Percentiles rank a stretch among this genome's conserved stretches.
Conservation (phyloP, 2,797 vertebrate genomes). For the Trematomus bernacchii region DNA sequence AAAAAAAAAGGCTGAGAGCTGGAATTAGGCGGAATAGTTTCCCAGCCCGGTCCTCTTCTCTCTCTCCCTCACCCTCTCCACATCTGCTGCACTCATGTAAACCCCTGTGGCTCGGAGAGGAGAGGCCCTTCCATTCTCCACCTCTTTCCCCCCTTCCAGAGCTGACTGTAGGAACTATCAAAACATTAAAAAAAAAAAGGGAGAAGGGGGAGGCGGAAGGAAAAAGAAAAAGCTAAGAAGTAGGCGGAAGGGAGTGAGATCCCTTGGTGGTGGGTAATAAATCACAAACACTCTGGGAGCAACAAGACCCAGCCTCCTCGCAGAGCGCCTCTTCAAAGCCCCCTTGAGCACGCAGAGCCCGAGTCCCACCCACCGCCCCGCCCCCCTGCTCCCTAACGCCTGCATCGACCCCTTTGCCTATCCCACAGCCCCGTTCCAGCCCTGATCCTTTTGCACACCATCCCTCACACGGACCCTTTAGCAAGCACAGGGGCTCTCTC, state of each 20-base stretch:
- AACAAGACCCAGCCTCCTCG: slow-evolving; percentile 74
- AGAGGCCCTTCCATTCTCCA: slow-evolving; percentile 76
- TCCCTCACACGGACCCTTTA: slow-evolving; percentile 44
- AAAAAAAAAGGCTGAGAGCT: slow-evolving; percentile 64
- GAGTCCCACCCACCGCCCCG: slow-evolving; percentile 41
- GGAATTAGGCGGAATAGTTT: slow-evolving; percentile 81
- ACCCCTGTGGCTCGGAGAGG: slow-evolving; percentile 78
- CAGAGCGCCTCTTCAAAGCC: slow-evolving; percentile 73
- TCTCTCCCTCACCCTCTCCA: slow-evolving; percentile 73
- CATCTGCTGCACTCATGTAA: slow-evolving; percentile 89
- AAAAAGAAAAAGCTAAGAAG: slow-evolving; percentile 47
- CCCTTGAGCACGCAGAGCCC: slow-evolving; percentile 56
- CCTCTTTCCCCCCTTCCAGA: slow-evolving; percentile 64
- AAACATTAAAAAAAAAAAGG: slow-evolving; percentile 75
- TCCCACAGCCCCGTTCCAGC: slow-evolving; percentile 48
- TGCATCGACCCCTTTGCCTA: slow-evolving; percentile 52
- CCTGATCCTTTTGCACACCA: slow-evolving; percentile 67
- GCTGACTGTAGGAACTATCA: slow-evolving; percentile 81
- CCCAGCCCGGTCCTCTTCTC: slow-evolving; percentile 70
- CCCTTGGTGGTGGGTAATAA: slow-evolving; percentile 83
- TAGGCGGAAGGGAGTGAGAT: slow-evolving; percentile 76
- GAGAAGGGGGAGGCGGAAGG: slow-evolving; percentile 30
- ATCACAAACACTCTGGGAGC: slow-evolving; percentile 82
- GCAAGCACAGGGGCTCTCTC: slow-evolving; percentile 39
- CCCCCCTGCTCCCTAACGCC: slow-evolving; percentile 22